Percentiles rank a stretch among this genome's conserved stretches.
phyloP scores from a whole-genome alignment of 2,888 invertebrate genomes.

The Erebia ligea region DNA sequence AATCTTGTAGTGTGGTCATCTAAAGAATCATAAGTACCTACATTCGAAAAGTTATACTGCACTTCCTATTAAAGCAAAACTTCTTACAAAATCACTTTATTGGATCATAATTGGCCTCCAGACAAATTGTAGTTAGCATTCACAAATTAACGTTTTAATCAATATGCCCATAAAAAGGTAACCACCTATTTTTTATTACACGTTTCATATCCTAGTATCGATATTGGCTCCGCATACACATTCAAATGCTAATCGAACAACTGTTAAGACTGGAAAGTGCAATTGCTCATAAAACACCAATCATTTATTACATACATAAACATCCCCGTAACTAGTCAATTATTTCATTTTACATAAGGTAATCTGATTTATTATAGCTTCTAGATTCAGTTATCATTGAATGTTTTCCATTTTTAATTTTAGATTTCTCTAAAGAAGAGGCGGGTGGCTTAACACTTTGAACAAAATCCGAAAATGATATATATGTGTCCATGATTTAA shows the following conservation, averaged over 20 bases:
- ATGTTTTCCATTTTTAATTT: neutral
- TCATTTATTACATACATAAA: slow-evolving; percentile 2
- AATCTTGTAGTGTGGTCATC: too few species aligned
- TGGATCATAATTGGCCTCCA: neutral
- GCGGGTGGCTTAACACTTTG: neutral
- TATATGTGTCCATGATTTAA: too few species aligned
- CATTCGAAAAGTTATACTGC: neutral
- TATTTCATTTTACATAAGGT: neutral
- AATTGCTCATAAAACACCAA: slow-evolving; percentile 14
- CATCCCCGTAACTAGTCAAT: neutral
- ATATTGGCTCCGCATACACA: slow-evolving; percentile 8
- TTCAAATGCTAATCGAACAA: slow-evolving; percentile 13
- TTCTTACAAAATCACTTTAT: neutral
- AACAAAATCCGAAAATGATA: too few species aligned
- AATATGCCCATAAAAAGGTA: neutral
- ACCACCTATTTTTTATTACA: slow-evolving; percentile 13
- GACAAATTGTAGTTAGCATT: neutral
- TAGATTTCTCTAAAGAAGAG: neutral
- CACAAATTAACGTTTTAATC: neutral
- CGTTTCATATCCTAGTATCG: slow-evolving; percentile 8
- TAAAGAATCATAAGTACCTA: neutral
- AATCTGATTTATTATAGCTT: neutral
- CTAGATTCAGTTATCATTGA: neutral
- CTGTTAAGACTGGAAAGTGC: slow-evolving; percentile 14
- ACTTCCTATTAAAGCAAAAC: neutral